Evolutionary conservation across 1,140 invertebrate genomes (phyloP), one percentile per base, ranked within the genome.

Genomic region (Xylocopa sonorina): DNA sequence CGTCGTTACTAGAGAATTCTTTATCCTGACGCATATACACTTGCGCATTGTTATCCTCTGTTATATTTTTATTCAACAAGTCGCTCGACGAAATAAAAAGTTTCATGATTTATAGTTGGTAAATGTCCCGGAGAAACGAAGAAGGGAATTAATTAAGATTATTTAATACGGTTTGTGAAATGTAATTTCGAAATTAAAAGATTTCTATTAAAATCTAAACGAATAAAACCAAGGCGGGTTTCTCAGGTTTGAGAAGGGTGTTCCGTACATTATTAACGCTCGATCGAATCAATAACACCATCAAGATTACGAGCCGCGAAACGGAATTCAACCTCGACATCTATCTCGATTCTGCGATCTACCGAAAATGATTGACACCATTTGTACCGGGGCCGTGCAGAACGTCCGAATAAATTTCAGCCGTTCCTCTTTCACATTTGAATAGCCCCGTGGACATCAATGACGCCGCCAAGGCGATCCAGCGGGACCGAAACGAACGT

Each of bases 1-100:
- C 51, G 46, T 53, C 58, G 66, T 81, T 85, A 73, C 73, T 67
- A 53, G 16, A n/a, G 14, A 14, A 46, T 55, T 63, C 48, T 60
- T 60, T 77, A n/a, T n/a, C n/a, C n/a, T n/a, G n/a, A n/a, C 64
- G 32, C 6, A 9, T 16, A 46, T 21, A 21, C 18, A 53, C 18
- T 2, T 21, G 34, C n/a, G 9, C 5, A 32, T 27, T 41, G 43
- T 55, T 50, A 51, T 64, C 18, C 46, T 0, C 24, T 14, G 6
- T 63, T 53, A n/a, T 14, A 29, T 53, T 69, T 55, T 41, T 55
- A 10, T 34, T n/a, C 4, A 21, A 14, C 27, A 66, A 76, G 67
- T 80, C 60, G 55, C 62, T 60, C 14, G 46, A 14, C 16, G 38
- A 72, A 43, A 6, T 41, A 16, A 41, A 27, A 69, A n/a, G 24